A percentile compares a stretch with the other conserved stretches of the same genome.
Conservation (phyloP, 2,113 vertebrate species). For the Bos javanicus region DNA sequence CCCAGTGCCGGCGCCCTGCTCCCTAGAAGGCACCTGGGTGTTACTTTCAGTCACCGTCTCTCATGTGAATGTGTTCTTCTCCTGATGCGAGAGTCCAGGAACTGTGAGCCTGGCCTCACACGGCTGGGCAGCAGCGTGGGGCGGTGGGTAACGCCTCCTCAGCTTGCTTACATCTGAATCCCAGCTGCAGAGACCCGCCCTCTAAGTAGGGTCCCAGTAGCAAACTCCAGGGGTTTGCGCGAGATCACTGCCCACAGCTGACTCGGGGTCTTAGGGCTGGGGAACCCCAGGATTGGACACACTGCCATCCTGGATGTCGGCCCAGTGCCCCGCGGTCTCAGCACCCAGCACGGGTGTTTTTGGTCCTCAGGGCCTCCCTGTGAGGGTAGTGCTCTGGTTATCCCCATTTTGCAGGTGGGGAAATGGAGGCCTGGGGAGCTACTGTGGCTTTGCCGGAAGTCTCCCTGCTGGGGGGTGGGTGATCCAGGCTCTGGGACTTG, state of each 20-base stretch:
- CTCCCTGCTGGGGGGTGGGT: neutral
- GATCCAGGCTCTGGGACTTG: neutral
- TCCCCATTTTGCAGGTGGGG: neutral
- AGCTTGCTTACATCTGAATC: too few species aligned
- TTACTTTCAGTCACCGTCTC: neutral
- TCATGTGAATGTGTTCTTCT: neutral
- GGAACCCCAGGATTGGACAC: accelerated
- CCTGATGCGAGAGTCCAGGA: accelerated
- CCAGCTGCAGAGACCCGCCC: neutral
- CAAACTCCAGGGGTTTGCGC: too few species aligned
- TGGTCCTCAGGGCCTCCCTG: neutral
- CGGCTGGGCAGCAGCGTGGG: accelerated
- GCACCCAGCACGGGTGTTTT: accelerated
- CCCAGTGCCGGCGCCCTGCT: accelerated
- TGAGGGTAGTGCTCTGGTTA: neutral
- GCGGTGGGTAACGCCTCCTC: neutral
- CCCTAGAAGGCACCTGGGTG: too few species aligned
- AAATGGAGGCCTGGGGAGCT: neutral
- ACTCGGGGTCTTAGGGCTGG: accelerated
- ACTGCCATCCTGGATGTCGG: accelerated
- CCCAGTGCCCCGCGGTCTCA: accelerated
- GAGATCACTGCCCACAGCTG: neutral
- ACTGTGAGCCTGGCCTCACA: neutral
- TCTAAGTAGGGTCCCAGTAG: neutral
- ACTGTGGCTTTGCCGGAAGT: neutral